These are phyloP conservation scores for Atlantisia rogersi DNA, from an alignment of 2,113 vertebrate genomes.

Conservation along the genomic window DNA sequence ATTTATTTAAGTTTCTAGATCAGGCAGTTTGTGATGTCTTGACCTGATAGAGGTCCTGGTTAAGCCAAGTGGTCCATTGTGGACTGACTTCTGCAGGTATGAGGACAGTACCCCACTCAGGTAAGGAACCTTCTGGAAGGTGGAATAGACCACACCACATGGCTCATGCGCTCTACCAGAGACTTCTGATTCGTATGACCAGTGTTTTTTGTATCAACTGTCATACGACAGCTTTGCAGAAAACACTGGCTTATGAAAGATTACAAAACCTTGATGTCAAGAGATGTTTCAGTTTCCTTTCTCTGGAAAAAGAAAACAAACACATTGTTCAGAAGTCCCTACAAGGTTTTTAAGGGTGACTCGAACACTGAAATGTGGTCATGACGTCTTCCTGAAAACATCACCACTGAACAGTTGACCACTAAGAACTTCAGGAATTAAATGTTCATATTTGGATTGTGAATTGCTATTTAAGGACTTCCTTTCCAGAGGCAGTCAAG, in stretches of 20 bases:
- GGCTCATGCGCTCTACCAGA: background rate
- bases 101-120: background rate
- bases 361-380: background rate
- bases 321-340: background rate
- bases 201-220: background rate
- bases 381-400: slow-evolving; percentile 5
- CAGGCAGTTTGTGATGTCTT: background rate
- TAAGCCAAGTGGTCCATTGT: accelerated
- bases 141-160: background rate
- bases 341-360: background rate
- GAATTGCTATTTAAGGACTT: slow-evolving; percentile 32
- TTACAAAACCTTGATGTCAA: background rate
- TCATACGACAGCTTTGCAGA: background rate
- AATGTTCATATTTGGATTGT: slow-evolving; percentile 38
- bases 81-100: background rate
- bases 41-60: background rate
- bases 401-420: slow-evolving; percentile 37
- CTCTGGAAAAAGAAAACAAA: background rate
- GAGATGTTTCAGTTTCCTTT: background rate
- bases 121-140: background rate
- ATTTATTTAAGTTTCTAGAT: slow-evolving; percentile 44
- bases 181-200: background rate
- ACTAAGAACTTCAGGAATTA: slow-evolving; percentile 37
- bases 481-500: slow-evolving; percentile 21
- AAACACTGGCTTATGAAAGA: background rate